These are phyloP conservation scores for Pachydiplax longipennis DNA, from an alignment of 2,888 invertebrate genomes.

Conservation along the genomic window DNA sequence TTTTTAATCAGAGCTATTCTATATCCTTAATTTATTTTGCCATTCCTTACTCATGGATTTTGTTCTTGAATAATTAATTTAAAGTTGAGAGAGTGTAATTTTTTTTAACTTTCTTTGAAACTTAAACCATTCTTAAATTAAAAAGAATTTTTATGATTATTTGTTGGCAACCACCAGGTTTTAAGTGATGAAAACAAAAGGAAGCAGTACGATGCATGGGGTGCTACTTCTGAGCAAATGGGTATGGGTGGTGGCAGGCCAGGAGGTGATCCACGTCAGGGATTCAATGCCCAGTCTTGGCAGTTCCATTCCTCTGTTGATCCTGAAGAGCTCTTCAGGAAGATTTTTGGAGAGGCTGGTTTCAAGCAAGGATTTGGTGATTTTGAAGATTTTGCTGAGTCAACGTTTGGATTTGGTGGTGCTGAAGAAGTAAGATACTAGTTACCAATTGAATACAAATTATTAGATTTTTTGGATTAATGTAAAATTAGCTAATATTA, in stretches of 20 bases:
- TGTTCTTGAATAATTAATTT: no score
- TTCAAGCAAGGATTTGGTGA: slow-evolving; percentile 65
- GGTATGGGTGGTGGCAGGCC: slow-evolving; percentile 69
- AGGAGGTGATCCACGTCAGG: slow-evolving; percentile 58
- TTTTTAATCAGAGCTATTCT: no score
- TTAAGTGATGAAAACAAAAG: slow-evolving; percentile 90
- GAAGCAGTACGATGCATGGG: slow-evolving; percentile 93
- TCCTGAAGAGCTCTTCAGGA: slow-evolving; percentile 95
- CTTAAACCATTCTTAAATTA: no score
- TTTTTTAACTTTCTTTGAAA: no score
- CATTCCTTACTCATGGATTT: no score
- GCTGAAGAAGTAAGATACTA: slow-evolving; percentile 78
- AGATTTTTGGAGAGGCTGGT: slow-evolving; percentile 85
- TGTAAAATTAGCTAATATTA: no score
- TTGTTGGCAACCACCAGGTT: slow-evolving; percentile 66
- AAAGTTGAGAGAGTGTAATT: no score
- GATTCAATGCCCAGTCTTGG: slow-evolving; percentile 71
- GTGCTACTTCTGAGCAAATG: slow-evolving; percentile 87
- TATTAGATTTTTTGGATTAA: no score
- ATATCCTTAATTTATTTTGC: no score
- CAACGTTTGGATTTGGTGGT: slow-evolving; percentile 87
- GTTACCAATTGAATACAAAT: background rate
- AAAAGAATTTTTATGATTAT: background rate
- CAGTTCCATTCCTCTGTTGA: slow-evolving; percentile 88
- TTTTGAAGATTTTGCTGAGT: slow-evolving; percentile 88